Percentiles rank a stretch among this genome's conserved stretches.
phyloP scores from a whole-genome alignment of 1,140 invertebrate species.

The Heliothis virescens region DNA sequence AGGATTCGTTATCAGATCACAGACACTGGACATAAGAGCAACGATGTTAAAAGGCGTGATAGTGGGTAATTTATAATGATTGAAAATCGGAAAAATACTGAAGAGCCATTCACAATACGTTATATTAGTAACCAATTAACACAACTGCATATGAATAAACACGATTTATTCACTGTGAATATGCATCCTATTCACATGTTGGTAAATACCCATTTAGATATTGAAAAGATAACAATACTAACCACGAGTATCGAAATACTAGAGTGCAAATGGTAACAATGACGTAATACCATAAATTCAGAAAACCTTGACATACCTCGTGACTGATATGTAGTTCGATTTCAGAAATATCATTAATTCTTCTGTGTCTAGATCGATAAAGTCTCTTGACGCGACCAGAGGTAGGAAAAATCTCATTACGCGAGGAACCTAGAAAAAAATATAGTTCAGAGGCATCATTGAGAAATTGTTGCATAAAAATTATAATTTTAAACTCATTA shows the following conservation, averaged over 20 bases:
- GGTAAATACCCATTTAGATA: no score
- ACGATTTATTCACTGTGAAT: background rate
- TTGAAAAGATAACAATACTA: no score
- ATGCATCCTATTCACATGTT: background rate
- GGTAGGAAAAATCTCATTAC: constrained; percentile 91
- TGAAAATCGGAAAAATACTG: constrained; percentile 11
- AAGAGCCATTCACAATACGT: background rate
- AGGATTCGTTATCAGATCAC: background rate
- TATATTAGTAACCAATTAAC: background rate
- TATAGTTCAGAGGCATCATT: background rate
- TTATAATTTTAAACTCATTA: constrained; percentile 61
- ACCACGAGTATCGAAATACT: no score
- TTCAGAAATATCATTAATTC: constrained; percentile 88
- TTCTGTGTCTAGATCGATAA: constrained; percentile 87
- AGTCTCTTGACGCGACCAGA: constrained; percentile 90
- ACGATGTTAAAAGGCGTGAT: background rate
- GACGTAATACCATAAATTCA: background rate
- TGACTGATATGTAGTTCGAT: constrained; percentile 90
- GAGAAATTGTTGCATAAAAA: background rate
- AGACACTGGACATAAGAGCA: background rate
- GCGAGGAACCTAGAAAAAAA: constrained; percentile 83
- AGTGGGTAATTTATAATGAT: constrained; percentile 5
- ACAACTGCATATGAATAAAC: background rate
- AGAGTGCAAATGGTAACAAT: no score
- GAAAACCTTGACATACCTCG: constrained; percentile 86